A percentile compares a stretch with the other conserved stretches of the same genome.
Conservation (phyloP, 1,140 invertebrate genomes). For the Pseudomyrmex cubaensis region DNA sequence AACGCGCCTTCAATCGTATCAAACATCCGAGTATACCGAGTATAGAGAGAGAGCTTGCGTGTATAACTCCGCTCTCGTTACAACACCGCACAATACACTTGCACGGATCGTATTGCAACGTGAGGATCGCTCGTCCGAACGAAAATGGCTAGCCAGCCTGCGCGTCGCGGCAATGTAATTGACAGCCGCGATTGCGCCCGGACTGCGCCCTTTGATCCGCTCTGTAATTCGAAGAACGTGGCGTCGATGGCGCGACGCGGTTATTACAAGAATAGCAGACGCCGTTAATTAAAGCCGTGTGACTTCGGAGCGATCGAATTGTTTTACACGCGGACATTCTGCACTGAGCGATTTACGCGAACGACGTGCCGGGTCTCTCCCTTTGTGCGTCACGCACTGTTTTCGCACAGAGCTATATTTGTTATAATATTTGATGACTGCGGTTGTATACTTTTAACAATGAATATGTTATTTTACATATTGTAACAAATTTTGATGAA, state of each 20-base stretch:
- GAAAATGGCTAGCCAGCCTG: conserved; percentile 10
- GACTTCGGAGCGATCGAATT: conserved; percentile 5
- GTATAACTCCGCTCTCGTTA: background rate
- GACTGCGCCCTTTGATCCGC: conserved; percentile 30
- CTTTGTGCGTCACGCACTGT: background rate
- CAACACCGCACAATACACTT: background rate
- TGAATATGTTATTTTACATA: background rate
- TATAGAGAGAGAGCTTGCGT: too few relatives aligned
- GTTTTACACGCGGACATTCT: conserved; percentile 20
- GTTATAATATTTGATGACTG: background rate
- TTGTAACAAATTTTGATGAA: background rate
- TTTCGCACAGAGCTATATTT: background rate
- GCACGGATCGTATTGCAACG: background rate
- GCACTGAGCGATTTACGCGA: background rate
- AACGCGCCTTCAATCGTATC: background rate
- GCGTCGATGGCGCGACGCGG: conserved; percentile 1
- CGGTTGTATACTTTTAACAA: too few relatives aligned
- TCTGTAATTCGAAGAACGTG: conserved; percentile 41
- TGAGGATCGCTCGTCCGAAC: background rate
- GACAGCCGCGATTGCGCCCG: conserved; percentile 12
- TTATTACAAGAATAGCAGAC: conserved; percentile 13
- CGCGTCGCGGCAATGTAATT: conserved; percentile 25
- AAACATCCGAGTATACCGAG: too few relatives aligned
- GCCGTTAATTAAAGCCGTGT: conserved; percentile 39
- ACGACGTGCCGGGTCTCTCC: too few relatives aligned